Evolutionary conservation across 2,888 invertebrate species (phyloP).

Genomic region (Stenurella melanura): DNA sequence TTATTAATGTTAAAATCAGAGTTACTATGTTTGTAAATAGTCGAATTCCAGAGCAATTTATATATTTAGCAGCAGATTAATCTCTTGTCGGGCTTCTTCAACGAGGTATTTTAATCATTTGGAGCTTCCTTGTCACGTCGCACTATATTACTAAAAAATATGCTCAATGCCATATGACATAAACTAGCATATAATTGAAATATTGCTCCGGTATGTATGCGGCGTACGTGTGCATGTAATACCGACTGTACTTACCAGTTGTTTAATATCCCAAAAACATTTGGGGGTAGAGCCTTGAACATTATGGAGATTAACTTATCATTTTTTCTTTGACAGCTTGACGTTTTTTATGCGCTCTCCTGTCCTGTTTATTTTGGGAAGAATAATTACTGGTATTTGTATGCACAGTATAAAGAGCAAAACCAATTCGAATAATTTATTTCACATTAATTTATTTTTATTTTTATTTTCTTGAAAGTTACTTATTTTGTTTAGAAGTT

Average conservation of each 20-base stretch:
- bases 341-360: background rate
- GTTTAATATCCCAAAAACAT: conserved; percentile 42
- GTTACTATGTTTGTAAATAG: conserved; percentile 69
- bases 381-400: background rate
- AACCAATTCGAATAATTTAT: background rate
- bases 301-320: conserved; percentile 38
- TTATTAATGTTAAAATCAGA: conserved; percentile 66
- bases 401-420: background rate
- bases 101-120: conserved; percentile 70
- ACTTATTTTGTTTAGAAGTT: too few species aligned
- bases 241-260: conserved; percentile 49
- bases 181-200: conserved; percentile 44
- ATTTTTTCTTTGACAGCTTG: background rate
- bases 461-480: background rate
- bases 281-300: background rate
- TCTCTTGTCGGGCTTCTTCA: conserved; percentile 69
- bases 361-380: conserved; percentile 26
- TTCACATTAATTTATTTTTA: background rate
- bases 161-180: conserved; percentile 59
- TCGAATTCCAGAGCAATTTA: conserved; percentile 72
- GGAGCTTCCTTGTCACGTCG: conserved; percentile 66
- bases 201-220: conserved; percentile 45
- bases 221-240: conserved; percentile 47
- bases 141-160: conserved; percentile 64
- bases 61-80: conserved; percentile 73